Base-by-base conservation (phyloP, 2,797 vertebrate species). In the Falco naumanni region DNA sequence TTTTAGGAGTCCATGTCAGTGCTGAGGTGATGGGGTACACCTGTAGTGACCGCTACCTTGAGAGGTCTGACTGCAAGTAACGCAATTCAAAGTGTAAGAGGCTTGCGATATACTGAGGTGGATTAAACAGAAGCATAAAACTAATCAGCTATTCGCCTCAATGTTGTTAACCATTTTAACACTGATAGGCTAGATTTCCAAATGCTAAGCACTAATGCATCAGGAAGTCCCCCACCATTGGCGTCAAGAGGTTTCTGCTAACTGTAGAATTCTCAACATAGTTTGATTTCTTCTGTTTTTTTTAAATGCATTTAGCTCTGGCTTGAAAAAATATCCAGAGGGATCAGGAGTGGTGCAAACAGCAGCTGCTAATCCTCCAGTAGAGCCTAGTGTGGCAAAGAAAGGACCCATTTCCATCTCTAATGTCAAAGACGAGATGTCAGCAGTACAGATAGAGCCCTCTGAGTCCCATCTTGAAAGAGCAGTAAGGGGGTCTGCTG, bases 251-350 rank as follows among this genome's bases (percentile, higher is more conserved):
- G 47, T 96, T 95, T 79, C 95, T 95, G 96, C 61, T 97, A 84
- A 93, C 96, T 96, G 89, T 88, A 56, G 96, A 92, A 94, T 98
- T 96, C 96, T 97, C 96, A 93, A 61, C 94, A 71, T 86, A 92
- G 91, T 98, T 98, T 98, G 97, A 98, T 97, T 95, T 97, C 95
- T 98, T 97, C 89, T 97, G 74, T 96, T 96, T 96, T 96, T 95
- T 98, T 98, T 92, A 91, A 98, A 97, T 91, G 68, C 94, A 91
- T 98, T 95, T 96, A 98, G 98, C 97, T 74, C 96, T 92, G 97
- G 78, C 96, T 94, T 94, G 95, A 97, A 96, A 96, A 97, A 96
- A 87, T 95, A 25, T 59, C 95, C 96, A 61, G 96, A 98, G 97
- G 98, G 87, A 84, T 96, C 97, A 41, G 98, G 97, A 97, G 95